Base-by-base conservation (phyloP, 2,888 invertebrate genomes). In the Xanthorhoe spadicearia region DNA sequence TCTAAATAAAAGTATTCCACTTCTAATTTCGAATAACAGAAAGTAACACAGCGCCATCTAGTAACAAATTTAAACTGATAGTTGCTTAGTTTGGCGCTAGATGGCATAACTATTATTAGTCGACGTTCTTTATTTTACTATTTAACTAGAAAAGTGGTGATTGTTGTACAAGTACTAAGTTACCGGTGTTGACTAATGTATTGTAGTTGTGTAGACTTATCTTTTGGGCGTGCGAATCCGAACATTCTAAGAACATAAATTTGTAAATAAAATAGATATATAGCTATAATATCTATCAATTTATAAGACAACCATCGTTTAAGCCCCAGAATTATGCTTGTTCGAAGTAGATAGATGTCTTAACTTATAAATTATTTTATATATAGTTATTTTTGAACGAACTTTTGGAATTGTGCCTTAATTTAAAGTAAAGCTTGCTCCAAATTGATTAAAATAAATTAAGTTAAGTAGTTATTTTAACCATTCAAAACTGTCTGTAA, bases 161-260 rank as follows among this genome's bases (percentile, higher is more conserved):
- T 53, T 48, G 51, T 59, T 8, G 51, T 52, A 49, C 46, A 54
- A 51, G 23, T 53, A 38, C 52, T 7, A 19, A 28, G 63, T 62
- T 67, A 67, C 62, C 59, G 23, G 43, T 59, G 51, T 67, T 9
- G 19, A 15, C 32, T 57, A 49, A 8, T 38, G 38, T 23, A 60
- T 51, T 56, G 63, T 67, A 56, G 52, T 51, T 59, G 18, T 46
- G n/a, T 13, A 19, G 18, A 10, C 52, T 55, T 23, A 8, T 17
- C 17, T 51, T 59, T 62, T 56, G 52, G 59, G 60, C 17, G 9
- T 43, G 56, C 46, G 46, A 56, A 17, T 2, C 49, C 49, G 10
- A 2, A 10, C 38, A 43, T 43, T 43, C 38, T 43, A 4, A 43
- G 38, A 43, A 43, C 38, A 43, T 43, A 10, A 1, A 13, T 13